Evolutionary conservation across 2,113 vertebrate species (phyloP), one percentile per base, ranked within the genome.

Genomic region (Pongo pygmaeus): DNA sequence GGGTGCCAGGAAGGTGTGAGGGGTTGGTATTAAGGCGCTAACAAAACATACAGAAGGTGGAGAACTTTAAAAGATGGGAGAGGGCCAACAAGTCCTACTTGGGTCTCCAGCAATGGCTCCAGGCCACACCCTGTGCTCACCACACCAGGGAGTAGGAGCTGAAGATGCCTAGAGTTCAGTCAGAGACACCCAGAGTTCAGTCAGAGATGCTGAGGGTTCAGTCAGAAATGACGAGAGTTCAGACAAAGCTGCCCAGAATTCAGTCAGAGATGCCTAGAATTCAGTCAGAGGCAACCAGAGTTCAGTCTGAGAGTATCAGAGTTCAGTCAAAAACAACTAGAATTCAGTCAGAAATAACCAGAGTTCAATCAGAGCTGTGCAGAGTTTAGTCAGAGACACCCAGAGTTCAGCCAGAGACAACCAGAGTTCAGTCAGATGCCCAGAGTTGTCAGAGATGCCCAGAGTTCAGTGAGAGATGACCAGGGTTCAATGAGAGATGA

Each of bases 41-140:
- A 50, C 57, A 64, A 86, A n/a, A 92, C n/a, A 88, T 48, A 59
- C 8, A 79, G 52, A 43, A 16, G 2, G 12, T 40, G 46, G 43
- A 43, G 55, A 40, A 11, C 11, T 22, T 2, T 5, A 43, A 43
- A 67, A 22, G 1, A 27, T 32, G 70, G 5, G 2, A 50, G 6
- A 11, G 12, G 46, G 20, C 22, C 2, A 0, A 0, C 25, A 18
- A 79, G 7, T 27, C 25, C 43, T 5, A 16, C 12, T 3, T 1
- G 57, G 20, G 23, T 43, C 40, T 18, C 38, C 25, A 48, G 35
- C 9, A 50, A n/a, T 48, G 2, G 4, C 0, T 27, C 11, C 9
- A 2, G 32, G 32, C 27, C 27, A n/a, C 10, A 14, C 46, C 4
- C 52, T 6, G 3, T 22, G 46, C 64, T 43, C 18, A 4, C 35